Evolutionary conservation across 2,797 vertebrate species (phyloP), one percentile per base, ranked within the genome.

Genomic region (Alfaro cultratus): DNA sequence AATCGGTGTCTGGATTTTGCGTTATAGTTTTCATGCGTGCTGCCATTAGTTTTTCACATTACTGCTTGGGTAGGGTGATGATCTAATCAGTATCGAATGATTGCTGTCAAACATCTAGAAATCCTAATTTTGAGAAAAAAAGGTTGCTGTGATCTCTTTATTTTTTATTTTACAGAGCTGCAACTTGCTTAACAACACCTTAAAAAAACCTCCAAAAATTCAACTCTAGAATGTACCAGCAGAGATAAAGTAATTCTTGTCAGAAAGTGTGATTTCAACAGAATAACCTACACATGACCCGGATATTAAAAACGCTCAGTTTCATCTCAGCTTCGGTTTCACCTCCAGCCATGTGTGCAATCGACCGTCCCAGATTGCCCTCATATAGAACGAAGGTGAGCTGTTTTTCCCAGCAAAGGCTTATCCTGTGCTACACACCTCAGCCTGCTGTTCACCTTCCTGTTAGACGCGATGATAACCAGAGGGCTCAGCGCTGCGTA

Each of bases 401-500:
- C 85, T 2, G 82, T 84, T 77, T 72, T 88, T 53, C 82, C 79
- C 55, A 47, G 75, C 45, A 80, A 34, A 1, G 75, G 29, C 73
- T 81, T 94, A 70, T 87, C 84, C 72, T 78, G 85, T 68, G 41
- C 72, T 0, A 7, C 67, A 46, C 94, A 96, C 79, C 79, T 89
- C 72, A 96, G 83, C 47, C 87, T 88, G 73, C 82, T 78, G 11
- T 94, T 96, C 78, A 96, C 94, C 85, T 96, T 96, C 77, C 91
- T 95, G 89, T 96, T 96, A 1, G 94, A 95, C 13, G 55, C 75
- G 13, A 96, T 95, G 76, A 96, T 94, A 51, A 96, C 80, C 77
- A 95, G 5, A 3, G 96, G 95, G 90, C 96, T 96, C 1, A 96
- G 78, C 0, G 94, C 92, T 0, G 95, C 95, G 0, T 95, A 96